These are phyloP conservation scores for Pinctada fucata DNA, from an alignment of 2,888 invertebrate species.

Conservation along the genomic window DNA sequence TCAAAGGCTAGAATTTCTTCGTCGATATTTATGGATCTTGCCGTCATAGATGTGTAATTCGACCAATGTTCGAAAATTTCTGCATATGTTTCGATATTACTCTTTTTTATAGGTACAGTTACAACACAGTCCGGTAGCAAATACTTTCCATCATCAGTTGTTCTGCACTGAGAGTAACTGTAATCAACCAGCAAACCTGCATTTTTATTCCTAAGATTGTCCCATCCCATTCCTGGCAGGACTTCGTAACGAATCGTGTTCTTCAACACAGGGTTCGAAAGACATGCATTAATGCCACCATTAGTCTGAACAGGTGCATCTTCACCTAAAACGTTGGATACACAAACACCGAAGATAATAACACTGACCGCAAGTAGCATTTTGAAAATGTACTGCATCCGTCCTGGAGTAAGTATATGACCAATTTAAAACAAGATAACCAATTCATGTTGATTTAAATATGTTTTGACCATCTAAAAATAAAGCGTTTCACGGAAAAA, in stretches of 20 bases:
- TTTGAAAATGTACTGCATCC: too few species aligned
- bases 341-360: too few species aligned
- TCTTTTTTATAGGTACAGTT: conserved; percentile 61
- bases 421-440: too few species aligned
- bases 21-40: conserved; percentile 57
- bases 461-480: too few species aligned
- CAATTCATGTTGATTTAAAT: too few species aligned
- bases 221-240: conserved; percentile 69
- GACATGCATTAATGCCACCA: conserved; percentile 17
- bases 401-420: too few species aligned
- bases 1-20: conserved; percentile 47
- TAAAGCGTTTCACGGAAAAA: too few species aligned
- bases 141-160: conserved; percentile 64
- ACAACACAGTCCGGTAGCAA: conserved; percentile 65
- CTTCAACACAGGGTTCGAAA: background rate
- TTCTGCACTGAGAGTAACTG: conserved; percentile 60
- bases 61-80: conserved; percentile 60
- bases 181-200: conserved; percentile 56
- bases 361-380: too few species aligned
- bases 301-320: background rate
- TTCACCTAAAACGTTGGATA: too few species aligned
- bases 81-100: conserved; percentile 58
- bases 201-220: conserved; percentile 66
- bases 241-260: conserved; percentile 52
- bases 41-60: conserved; percentile 58